Evolutionary conservation across 2,797 vertebrate genomes (phyloP).

Genomic region (Glyptemys insculpta): DNA sequence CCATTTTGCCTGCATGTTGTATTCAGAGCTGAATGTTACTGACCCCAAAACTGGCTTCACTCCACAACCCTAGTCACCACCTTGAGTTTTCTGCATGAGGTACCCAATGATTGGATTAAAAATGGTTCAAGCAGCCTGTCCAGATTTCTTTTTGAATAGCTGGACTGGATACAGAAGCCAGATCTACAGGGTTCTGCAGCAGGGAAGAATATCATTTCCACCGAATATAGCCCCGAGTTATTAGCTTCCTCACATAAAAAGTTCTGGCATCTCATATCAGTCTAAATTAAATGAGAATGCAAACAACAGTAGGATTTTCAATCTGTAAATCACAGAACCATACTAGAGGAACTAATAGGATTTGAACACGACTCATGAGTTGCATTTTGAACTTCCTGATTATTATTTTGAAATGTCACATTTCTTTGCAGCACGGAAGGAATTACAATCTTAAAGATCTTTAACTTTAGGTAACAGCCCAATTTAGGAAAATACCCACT

Average conservation of each 20-base stretch:
- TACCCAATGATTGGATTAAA: background rate
- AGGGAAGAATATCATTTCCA: background rate
- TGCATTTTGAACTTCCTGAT: constrained; percentile 53
- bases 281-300: constrained; percentile 19
- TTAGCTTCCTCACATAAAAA: background rate
- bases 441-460: constrained; percentile 29
- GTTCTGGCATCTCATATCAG: background rate
- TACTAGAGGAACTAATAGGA: constrained; percentile 39
- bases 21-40: background rate
- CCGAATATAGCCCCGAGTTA: background rate
- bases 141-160: background rate
- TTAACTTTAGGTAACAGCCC: constrained; percentile 35
- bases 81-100: background rate
- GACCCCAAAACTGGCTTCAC: background rate
- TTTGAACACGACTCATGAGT: constrained; percentile 45
- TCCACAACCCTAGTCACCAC: background rate
- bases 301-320: constrained; percentile 29
- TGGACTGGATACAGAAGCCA: background rate
- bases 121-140: background rate
- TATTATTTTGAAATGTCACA: constrained; percentile 42
- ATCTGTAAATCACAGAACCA: background rate
- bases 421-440: constrained; percentile 28
- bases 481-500: background rate
- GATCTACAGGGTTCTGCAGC: background rate
- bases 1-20: background rate